Percentiles rank a stretch among this genome's conserved stretches.
Evolutionary conservation across 2,888 invertebrate species (phyloP).

Genomic region (Drosophila silvestris): DNA sequence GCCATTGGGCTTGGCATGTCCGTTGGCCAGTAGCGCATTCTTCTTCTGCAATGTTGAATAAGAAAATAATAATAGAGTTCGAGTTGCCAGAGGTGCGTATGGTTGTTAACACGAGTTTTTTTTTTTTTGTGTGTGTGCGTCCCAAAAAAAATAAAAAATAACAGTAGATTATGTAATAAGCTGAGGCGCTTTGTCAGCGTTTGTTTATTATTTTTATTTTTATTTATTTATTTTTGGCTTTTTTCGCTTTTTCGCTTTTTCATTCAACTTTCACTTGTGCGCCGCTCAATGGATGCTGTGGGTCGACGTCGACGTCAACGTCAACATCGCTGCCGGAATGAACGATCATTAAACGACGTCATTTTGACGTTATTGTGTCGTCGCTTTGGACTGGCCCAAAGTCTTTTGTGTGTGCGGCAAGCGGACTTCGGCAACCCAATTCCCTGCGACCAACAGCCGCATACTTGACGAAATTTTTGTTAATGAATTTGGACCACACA

Average conservation of each 20-base stretch:
- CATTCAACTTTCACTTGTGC: constrained; percentile 73
- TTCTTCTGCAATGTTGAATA: constrained; percentile 52
- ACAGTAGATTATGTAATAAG: constrained; percentile 57
- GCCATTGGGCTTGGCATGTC: constrained; percentile 67
- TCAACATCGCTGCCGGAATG: constrained; percentile 8
- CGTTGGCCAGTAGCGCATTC: constrained; percentile 66
- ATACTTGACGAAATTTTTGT: constrained; percentile 76
- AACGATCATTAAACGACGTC: constrained; percentile 72
- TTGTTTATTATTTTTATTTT: constrained; percentile 60
- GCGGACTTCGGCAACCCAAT: constrained; percentile 51
- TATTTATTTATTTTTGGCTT: constrained; percentile 34
- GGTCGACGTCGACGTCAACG: constrained; percentile 29
- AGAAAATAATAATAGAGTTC: neutral
- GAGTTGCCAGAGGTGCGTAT: constrained; percentile 25
- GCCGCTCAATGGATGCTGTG: constrained; percentile 67
- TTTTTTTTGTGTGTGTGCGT: constrained; percentile 14
- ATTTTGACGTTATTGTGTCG: constrained; percentile 57
- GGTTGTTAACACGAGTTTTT: constrained; percentile 17
- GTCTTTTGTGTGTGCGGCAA: constrained; percentile 37
- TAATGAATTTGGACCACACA: constrained; percentile 77
- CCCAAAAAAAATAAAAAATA: constrained; percentile 35
- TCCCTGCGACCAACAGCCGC: constrained; percentile 45
- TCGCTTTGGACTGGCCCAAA: constrained; percentile 16
- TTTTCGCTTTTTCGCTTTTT: constrained; percentile 20
- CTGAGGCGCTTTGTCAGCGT: constrained; percentile 54